Conservation (phyloP, 2,113 vertebrate species). For the Chloropsis hardwickii region DNA sequence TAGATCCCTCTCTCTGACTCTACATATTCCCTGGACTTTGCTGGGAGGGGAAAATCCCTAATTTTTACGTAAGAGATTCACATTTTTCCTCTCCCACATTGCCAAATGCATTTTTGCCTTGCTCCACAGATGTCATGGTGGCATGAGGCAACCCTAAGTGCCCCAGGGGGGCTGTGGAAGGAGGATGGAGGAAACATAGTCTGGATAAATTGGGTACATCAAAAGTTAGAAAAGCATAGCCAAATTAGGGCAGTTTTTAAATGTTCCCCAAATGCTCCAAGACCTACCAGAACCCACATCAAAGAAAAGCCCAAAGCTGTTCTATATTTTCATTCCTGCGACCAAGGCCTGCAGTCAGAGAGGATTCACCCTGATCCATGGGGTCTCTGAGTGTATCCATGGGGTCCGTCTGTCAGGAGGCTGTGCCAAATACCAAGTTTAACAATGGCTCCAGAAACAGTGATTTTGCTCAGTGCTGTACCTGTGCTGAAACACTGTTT, state of each 20-base stretch:
- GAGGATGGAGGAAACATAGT: neutral
- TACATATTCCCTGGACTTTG: neutral
- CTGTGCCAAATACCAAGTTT: neutral
- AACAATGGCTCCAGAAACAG: neutral
- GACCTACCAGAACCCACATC: neutral
- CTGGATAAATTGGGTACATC: neutral
- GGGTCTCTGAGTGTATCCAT: accelerated
- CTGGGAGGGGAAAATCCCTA: accelerated
- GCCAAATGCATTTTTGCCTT: neutral
- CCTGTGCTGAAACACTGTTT: neutral
- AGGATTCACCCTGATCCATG: neutral
- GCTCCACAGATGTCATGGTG: neutral
- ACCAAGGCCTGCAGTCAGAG: neutral
- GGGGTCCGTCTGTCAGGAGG: neutral
- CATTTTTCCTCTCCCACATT: neutral
- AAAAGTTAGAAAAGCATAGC: neutral
- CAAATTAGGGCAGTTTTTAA: neutral
- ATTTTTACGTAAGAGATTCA: neutral
- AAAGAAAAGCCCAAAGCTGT: neutral
- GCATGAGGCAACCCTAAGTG: neutral
- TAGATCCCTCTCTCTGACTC: neutral
- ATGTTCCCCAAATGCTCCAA: neutral
- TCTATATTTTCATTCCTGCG: neutral
- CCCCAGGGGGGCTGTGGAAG: neutral
- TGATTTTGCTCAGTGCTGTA: neutral